These are phyloP conservation scores for Pseudobourletiella spinata DNA, from an alignment of 1,140 invertebrate species.

Conservation along the genomic window DNA sequence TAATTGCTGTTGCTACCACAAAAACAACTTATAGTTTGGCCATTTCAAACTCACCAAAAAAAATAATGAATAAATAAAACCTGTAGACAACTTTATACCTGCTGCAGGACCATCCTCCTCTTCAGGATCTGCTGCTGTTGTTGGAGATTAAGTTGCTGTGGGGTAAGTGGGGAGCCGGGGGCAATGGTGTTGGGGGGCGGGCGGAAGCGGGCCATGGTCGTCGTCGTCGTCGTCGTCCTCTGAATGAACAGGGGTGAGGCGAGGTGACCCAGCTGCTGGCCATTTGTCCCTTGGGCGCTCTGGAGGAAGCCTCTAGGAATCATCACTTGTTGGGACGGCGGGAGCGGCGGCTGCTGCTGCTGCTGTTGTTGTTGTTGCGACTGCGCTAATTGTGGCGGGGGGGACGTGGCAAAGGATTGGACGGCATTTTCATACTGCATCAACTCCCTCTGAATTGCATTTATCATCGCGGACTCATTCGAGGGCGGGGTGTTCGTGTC, in stretches of 20 bases:
- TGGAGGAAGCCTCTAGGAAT: constrained; percentile 4
- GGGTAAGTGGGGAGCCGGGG: constrained; percentile 16
- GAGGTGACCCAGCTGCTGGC: neutral
- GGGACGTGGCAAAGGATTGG: constrained; percentile 6
- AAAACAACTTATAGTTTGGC: too few species aligned
- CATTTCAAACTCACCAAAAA: too few species aligned
- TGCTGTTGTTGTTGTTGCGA: constrained; percentile 9
- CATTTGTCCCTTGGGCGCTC: constrained; percentile 1
- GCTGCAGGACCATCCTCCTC: constrained; percentile 38
- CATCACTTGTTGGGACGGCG: constrained; percentile 6
- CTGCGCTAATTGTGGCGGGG: constrained; percentile 3
- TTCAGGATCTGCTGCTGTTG: constrained; percentile 20
- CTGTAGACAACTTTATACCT: too few species aligned
- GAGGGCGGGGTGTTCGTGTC: neutral
- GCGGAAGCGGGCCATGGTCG: constrained; percentile 38
- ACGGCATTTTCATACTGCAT: constrained; percentile 67
- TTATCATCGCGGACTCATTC: constrained; percentile 64
- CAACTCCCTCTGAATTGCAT: constrained; percentile 77
- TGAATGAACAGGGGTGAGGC: constrained; percentile 21
- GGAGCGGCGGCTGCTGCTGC: neutral
- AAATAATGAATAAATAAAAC: too few species aligned
- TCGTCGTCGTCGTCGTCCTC: constrained; percentile 25
- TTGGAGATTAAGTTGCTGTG: constrained; percentile 31
- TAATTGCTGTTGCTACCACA: constrained; percentile 46
- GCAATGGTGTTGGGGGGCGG: constrained; percentile 17